Conservation (phyloP, 2,797 vertebrate genomes). For the Arrhamphus sclerolepis region DNA sequence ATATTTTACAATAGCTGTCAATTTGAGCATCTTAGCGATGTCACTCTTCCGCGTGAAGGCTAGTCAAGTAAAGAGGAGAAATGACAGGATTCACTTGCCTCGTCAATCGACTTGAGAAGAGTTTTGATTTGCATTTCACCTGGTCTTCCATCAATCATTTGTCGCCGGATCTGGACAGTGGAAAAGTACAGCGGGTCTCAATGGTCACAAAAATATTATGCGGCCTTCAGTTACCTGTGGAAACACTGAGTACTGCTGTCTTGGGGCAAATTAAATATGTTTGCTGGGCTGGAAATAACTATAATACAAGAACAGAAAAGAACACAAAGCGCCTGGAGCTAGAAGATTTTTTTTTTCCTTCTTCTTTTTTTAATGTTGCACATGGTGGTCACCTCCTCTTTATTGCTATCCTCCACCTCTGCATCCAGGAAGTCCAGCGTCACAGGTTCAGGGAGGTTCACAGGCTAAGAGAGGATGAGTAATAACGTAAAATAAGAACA, state of each 20-base stretch:
- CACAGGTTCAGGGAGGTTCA: slow-evolving; percentile 94
- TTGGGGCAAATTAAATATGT: slow-evolving; percentile 8
- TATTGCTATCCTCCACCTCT: slow-evolving; percentile 93
- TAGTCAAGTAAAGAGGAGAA: slow-evolving; percentile 1
- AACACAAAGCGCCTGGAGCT: slow-evolving; percentile 35
- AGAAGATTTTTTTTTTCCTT: slow-evolving; percentile 1
- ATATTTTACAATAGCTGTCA: no score
- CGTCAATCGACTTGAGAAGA: slow-evolving; percentile 92
- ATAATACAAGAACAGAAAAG: slow-evolving; percentile 10
- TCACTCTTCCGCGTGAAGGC: neutral
- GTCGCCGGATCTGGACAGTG: slow-evolving; percentile 88
- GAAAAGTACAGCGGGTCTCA: slow-evolving; percentile 19
- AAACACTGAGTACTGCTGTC: slow-evolving; percentile 8
- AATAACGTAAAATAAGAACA: neutral
- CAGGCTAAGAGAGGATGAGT: slow-evolving; percentile 78
- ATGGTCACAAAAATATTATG: neutral
- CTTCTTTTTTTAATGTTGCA: neutral
- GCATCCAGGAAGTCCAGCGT: slow-evolving; percentile 97
- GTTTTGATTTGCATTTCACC: slow-evolving; percentile 93
- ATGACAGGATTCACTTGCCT: slow-evolving; percentile 77
- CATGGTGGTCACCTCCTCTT: slow-evolving; percentile 87
- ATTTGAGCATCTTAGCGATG: neutral
- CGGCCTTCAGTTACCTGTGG: neutral
- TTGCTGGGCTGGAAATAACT: slow-evolving; percentile 23
- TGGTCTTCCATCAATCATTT: slow-evolving; percentile 93